Evolutionary conservation across 1,140 invertebrate species (phyloP).

Genomic region (Bombus breviceps): DNA sequence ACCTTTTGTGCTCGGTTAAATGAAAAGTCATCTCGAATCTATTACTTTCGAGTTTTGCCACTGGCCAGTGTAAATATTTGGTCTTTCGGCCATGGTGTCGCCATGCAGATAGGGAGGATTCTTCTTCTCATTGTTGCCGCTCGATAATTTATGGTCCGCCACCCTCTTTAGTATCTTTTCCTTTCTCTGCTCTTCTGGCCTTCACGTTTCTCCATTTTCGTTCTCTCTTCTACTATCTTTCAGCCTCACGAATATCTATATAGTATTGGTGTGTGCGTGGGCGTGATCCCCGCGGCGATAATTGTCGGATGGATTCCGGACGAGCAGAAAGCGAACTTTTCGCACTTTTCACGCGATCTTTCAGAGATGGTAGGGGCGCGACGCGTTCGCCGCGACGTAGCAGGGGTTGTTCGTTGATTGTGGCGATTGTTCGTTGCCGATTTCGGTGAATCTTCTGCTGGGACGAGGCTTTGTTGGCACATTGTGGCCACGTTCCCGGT

Average conservation of each 20-base stretch:
- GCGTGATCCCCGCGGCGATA: constrained; percentile 57
- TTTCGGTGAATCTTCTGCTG: constrained; percentile 34
- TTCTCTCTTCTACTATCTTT: constrained; percentile 3
- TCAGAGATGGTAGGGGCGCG: neutral
- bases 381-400: constrained; percentile 1
- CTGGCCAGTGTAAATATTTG: constrained; percentile 71
- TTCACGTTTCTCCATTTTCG: neutral
- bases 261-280: constrained; percentile 5
- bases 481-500: neutral
- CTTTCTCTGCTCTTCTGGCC: neutral
- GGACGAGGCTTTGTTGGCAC: constrained; percentile 54
- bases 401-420: constrained; percentile 55
- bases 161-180: neutral
- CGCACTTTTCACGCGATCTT: constrained; percentile 54
- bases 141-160: constrained; percentile 69
- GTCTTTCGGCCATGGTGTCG: constrained; percentile 49
- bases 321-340: constrained; percentile 47
- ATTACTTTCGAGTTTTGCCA: constrained; percentile 71
- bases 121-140: constrained; percentile 62
- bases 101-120: constrained; percentile 54
- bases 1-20: constrained; percentile 67
- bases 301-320: constrained; percentile 35
- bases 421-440: constrained; percentile 63
- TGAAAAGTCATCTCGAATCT: constrained; percentile 74
- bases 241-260: neutral